Conservation (phyloP, 37 sponge, comb jelly and placozoan species). For the Diacarnus erythraeanus region DNA sequence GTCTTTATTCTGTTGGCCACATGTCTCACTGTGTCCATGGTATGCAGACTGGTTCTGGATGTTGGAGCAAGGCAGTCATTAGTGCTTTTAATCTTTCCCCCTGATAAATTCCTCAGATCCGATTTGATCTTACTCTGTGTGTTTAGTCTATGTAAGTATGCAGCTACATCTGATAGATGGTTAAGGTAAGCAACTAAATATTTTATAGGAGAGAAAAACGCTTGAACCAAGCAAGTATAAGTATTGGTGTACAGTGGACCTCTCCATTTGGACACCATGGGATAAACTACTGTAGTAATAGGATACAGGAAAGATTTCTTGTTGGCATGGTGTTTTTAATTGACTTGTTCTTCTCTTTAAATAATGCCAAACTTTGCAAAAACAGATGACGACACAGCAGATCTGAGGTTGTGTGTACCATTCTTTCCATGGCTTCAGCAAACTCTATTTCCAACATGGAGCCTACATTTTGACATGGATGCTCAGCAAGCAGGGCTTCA, state of each 20-base stretch:
- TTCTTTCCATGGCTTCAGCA: constrained; percentile 51
- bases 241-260: background rate
- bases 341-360: background rate
- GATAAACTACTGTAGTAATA: background rate
- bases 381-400: constrained; percentile 42
- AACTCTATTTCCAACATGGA: constrained; percentile 73
- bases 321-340: constrained; percentile 12
- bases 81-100: no score
- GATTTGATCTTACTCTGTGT: background rate
- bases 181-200: no score
- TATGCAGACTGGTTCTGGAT: background rate
- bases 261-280: background rate
- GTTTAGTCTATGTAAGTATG: constrained; percentile 11
- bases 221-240: background rate
- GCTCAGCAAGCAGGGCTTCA: constrained; percentile 33
- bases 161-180: constrained; percentile 43
- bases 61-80: no score
- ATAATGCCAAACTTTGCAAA: constrained; percentile 29
- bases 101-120: background rate
- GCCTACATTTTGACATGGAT: constrained; percentile 10
- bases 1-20: constrained; percentile 11
- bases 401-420: constrained; percentile 31
- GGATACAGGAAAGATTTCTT: constrained; percentile 64
- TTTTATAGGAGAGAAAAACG: no score
- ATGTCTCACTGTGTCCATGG: constrained; percentile 16